Percentiles rank a stretch among this genome's conserved stretches.
phyloP scores from a whole-genome alignment of 2,113 vertebrate species.

The Dermatemys mawii region DNA sequence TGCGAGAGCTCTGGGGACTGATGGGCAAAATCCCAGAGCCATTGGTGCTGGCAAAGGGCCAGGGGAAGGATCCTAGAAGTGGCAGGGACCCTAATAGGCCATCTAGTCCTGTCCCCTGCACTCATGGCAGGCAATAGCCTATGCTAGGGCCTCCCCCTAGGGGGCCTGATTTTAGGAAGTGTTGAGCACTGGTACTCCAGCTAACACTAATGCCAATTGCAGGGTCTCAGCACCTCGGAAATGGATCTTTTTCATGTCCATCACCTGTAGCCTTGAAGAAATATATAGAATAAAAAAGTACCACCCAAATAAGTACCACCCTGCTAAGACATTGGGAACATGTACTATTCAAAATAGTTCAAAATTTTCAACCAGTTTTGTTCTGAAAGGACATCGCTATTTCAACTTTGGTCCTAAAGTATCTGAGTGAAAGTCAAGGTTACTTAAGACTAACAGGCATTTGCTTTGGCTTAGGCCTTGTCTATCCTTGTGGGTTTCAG shows the following conservation, averaged over 20 bases:
- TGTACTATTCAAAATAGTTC: not conserved
- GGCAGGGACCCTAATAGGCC: not conserved
- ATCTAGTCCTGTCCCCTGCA: not conserved
- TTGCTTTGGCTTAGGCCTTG: rapidly evolving
- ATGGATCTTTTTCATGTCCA: not conserved
- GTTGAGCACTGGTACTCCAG: not conserved
- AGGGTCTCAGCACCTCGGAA: not conserved
- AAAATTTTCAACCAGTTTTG: not conserved
- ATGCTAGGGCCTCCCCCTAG: not conserved
- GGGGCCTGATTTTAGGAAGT: not conserved
- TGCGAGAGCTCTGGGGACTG: not conserved
- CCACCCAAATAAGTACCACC: not conserved
- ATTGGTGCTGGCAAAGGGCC: not conserved
- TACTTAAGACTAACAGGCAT: not conserved
- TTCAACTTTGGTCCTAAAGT: not conserved
- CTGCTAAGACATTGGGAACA: not conserved
- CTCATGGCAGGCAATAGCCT: not conserved
- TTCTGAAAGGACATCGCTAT: not conserved
- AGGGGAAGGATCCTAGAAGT: not conserved
- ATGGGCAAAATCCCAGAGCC: not conserved
- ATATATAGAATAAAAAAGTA: not conserved
- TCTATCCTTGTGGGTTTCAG: rapidly evolving
- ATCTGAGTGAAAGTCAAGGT: not conserved
- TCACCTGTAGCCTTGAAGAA: not conserved
- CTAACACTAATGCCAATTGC: not conserved